Conservation (phyloP, 2,797 vertebrate genomes). For the Pipistrellus kuhlii region DNA sequence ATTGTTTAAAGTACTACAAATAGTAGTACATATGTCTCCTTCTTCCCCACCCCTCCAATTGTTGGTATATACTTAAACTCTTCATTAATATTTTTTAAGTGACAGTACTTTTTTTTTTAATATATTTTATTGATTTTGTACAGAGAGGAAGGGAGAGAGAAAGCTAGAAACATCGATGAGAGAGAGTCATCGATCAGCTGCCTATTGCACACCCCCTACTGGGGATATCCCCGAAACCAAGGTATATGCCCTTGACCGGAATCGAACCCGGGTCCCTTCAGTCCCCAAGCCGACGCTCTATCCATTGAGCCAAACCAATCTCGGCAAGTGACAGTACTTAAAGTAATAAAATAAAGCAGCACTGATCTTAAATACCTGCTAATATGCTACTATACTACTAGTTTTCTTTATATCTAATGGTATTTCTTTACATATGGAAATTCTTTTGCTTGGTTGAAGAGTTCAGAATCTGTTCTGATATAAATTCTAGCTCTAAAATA, state of each 20-base stretch:
- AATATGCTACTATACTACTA: not conserved
- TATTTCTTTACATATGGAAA: not conserved
- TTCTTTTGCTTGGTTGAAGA: not conserved
- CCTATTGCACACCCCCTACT: no score
- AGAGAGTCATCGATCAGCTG: no score
- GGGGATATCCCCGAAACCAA: no score
- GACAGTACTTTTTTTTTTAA: not conserved
- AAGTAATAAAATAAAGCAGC: not conserved
- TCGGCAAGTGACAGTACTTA: not conserved
- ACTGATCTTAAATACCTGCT: not conserved
- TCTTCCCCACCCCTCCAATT: not conserved
- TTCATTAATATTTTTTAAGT: not conserved
- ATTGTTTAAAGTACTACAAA: no score
- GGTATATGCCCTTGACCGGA: no score
- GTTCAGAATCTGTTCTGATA: not conserved
- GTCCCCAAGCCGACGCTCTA: no score
- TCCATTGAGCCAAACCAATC: no score
- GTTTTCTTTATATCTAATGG: conserved; percentile 27
- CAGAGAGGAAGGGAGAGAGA: no score
- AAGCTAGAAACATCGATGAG: no score
- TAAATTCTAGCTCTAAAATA: not conserved
- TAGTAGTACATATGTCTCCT: no score
- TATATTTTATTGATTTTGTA: no score
- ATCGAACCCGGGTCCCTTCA: no score
- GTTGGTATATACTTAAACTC: not conserved